These are phyloP conservation scores for Panurus biarmicus DNA, from an alignment of 2,113 vertebrate genomes.

Conservation along the genomic window DNA sequence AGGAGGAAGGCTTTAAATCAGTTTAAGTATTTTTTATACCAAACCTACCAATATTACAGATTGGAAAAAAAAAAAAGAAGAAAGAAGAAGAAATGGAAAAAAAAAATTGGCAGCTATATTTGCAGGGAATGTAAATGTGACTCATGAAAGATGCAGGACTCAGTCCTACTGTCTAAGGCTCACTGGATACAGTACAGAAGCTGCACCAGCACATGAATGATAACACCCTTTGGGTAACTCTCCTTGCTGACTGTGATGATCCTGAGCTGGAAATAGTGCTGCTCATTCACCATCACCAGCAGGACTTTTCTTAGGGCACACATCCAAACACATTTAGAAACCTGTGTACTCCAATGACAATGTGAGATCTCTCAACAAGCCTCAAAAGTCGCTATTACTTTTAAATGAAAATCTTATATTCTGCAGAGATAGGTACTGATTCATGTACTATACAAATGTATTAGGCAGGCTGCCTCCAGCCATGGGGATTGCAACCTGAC, in stretches of 20 bases:
- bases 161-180: neutral
- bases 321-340: neutral
- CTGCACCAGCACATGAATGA: neutral
- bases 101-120: neutral
- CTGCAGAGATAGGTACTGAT: neutral
- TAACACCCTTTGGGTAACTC: neutral
- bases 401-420: neutral
- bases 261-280: neutral
- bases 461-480: neutral
- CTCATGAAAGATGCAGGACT: neutral
- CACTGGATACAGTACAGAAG: neutral
- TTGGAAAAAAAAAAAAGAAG: neutral
- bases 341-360: neutral
- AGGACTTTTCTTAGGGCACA: neutral
- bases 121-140: neutral
- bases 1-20: neutral
- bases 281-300: neutral
- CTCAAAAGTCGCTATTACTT: neutral
- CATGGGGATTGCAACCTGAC: neutral
- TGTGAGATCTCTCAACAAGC: neutral
- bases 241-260: neutral
- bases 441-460: neutral
- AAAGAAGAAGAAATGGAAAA: rapidly evolving
- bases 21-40: neutral
- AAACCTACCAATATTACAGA: neutral